phyloP scores from a whole-genome alignment of 2,797 vertebrate species.

The Acanthiza pusilla region DNA sequence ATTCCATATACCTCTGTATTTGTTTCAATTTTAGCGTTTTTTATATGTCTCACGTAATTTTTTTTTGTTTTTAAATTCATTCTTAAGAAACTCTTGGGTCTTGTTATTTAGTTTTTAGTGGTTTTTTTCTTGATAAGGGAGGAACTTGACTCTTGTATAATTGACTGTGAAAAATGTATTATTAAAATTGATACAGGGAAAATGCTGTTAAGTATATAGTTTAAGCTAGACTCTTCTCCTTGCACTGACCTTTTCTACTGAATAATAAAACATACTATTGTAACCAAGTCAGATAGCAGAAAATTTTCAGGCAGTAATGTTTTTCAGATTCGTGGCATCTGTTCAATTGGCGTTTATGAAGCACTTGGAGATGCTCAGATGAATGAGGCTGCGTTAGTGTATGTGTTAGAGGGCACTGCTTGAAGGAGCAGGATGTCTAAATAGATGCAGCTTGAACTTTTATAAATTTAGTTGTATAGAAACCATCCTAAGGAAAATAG shows the following conservation, averaged over 20 bases:
- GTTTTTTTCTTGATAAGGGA: neutral
- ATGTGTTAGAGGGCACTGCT: neutral
- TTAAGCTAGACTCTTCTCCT: neutral
- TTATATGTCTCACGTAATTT: neutral
- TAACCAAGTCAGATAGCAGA: constrained; percentile 21
- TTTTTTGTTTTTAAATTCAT: neutral
- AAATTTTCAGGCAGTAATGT: neutral
- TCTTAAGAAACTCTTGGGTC: neutral
- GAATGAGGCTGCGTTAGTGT: neutral
- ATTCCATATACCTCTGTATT: neutral
- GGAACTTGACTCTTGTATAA: neutral
- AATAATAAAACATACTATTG: neutral
- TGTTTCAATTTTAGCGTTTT: neutral
- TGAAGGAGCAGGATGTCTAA: neutral
- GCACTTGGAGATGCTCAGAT: neutral
- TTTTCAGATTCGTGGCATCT: constrained; percentile 22
- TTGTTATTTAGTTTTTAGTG: neutral
- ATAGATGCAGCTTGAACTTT: constrained; percentile 8
- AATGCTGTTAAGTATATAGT: neutral
- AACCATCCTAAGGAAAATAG: constrained; percentile 6
- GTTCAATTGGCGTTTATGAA: constrained; percentile 25
- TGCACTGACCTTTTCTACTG: neutral
- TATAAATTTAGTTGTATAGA: neutral
- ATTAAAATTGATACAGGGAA: neutral
- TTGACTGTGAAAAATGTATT: neutral